Percentiles rank a stretch among this genome's conserved stretches.
Evolutionary conservation across 2,888 invertebrate genomes (phyloP).

Genomic region (Meiosimyza platycephala): DNA sequence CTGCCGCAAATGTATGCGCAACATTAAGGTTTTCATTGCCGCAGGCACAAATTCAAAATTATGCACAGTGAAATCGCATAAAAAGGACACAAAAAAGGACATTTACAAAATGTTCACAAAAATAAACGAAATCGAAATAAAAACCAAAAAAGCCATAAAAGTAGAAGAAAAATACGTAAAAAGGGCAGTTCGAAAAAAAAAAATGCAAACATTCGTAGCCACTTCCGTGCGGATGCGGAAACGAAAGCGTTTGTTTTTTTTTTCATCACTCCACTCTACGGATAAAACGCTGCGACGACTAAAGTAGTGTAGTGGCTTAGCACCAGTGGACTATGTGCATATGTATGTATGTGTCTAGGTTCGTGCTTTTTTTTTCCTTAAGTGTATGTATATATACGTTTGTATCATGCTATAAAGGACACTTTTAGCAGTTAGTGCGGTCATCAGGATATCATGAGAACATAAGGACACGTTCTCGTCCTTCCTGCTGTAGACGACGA

Average conservation of each 20-base stretch:
- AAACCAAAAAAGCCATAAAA: conserved; percentile 9
- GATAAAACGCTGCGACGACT: conserved; percentile 8
- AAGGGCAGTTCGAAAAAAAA: neutral
- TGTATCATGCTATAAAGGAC: conserved; percentile 19
- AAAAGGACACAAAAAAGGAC: conserved; percentile 1
- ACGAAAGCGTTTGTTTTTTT: conserved; percentile 56
- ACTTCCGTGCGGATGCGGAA: conserved; percentile 62
- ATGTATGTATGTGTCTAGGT: conserved; percentile 20
- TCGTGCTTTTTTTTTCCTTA: neutral
- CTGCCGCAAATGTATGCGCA: conserved; percentile 24
- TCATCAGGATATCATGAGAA: conserved; percentile 38
- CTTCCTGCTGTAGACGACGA: neutral
- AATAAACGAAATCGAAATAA: neutral
- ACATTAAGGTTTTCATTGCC: conserved; percentile 23
- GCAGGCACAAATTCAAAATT: conserved; percentile 15
- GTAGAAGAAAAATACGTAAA: neutral
- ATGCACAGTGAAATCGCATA: neutral
- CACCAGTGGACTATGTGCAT: conserved; percentile 8
- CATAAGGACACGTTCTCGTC: conserved; percentile 32
- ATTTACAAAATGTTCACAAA: neutral
- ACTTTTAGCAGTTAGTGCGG: conserved; percentile 37
- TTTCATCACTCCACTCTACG: too few relatives aligned
- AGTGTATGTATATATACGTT: conserved; percentile 23
- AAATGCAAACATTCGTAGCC: conserved; percentile 44
- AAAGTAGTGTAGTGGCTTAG: conserved; percentile 19